Evolutionary conservation across 2,888 invertebrate species (phyloP).

Genomic region (Agapetus fuscipes): DNA sequence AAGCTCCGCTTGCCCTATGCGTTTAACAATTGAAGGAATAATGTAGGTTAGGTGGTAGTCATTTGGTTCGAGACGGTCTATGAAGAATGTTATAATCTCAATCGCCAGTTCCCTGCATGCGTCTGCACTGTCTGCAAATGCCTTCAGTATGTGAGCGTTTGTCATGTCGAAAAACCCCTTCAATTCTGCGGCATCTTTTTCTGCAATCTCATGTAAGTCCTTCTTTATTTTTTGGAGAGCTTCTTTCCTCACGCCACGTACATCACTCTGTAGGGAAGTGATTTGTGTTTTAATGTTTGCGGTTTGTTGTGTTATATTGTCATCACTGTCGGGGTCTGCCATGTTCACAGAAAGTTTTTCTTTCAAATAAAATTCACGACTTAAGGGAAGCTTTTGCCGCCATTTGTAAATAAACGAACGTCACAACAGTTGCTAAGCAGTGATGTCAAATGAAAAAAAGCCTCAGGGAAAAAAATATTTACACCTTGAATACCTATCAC

Average conservation of each 20-base stretch:
- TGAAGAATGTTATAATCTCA: conserved; percentile 45
- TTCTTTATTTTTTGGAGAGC: conserved; percentile 45
- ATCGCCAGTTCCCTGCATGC: conserved; percentile 51
- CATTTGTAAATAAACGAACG: conserved; percentile 21
- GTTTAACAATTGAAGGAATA: conserved; percentile 63
- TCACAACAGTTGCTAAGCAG: conserved; percentile 14
- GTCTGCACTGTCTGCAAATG: conserved; percentile 50
- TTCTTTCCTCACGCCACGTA: conserved; percentile 47
- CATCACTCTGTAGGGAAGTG: conserved; percentile 44
- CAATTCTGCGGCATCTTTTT: conserved; percentile 33
- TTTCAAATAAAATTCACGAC: too few species aligned
- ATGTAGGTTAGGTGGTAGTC: conserved; percentile 68
- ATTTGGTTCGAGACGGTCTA: conserved; percentile 49
- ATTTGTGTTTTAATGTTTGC: too few species aligned
- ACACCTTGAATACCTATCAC: too few species aligned
- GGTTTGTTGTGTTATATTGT: too few species aligned
- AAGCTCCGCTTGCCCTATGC: conserved; percentile 69
- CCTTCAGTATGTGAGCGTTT: conserved; percentile 37
- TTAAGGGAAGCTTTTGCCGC: background rate
- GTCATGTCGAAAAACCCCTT: conserved; percentile 33
- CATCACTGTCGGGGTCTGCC: too few species aligned
- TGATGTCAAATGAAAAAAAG: too few species aligned
- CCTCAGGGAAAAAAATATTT: too few species aligned
- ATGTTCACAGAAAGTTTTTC: too few species aligned
- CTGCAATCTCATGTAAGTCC: conserved; percentile 36